Evolutionary conservation across 2,797 vertebrate species (phyloP), one percentile per base, ranked within the genome.

Genomic region (Mallotus villosus): DNA sequence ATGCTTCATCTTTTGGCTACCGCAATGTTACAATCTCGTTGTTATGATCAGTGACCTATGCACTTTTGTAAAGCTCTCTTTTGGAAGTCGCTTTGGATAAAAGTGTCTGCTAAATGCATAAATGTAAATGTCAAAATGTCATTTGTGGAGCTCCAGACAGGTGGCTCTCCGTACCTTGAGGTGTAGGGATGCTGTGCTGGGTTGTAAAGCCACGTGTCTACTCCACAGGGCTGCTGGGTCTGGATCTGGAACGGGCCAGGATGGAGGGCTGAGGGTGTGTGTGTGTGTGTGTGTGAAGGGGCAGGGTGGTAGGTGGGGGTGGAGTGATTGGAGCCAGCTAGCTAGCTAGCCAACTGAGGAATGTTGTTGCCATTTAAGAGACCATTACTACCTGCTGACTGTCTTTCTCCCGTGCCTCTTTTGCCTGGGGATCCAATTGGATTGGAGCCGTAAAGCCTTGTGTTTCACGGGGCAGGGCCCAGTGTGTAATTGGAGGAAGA

Each of bases 341-440:
- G 25, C 41, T 68, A 78, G 58, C 60, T 63, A 16, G 86, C 90
- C 83, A 86, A 84, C 86, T 78, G 88, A 85, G 92, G 93, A 94
- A 94, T 93, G 89, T 91, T 91, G 91, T 91, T 91, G 90, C 91
- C 87, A 90, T 92, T 93, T 91, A 93, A 91, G 89, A 82, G 65
- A 85, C 90, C 88, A 94, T 95, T 95, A 95, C 92, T 94, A 94
- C 93, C 94, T 94, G 94, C 90, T 86, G 91, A 82, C 83, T 83
- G 62, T 86, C 87, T 81, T 94, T 93, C 89, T 93, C 80, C 83
- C 76, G 68, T 84, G 65, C 86, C 89, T 94, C 91, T 93, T 90
- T 94, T 93, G 93, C 93, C 93, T 90, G 92, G 92, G 92, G 93
- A 93, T 93, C 85, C 73, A 88, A 92, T 92, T 92, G 93, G 93